Base-by-base conservation (phyloP, 2,113 vertebrate genomes). In the Marmota monax region DNA sequence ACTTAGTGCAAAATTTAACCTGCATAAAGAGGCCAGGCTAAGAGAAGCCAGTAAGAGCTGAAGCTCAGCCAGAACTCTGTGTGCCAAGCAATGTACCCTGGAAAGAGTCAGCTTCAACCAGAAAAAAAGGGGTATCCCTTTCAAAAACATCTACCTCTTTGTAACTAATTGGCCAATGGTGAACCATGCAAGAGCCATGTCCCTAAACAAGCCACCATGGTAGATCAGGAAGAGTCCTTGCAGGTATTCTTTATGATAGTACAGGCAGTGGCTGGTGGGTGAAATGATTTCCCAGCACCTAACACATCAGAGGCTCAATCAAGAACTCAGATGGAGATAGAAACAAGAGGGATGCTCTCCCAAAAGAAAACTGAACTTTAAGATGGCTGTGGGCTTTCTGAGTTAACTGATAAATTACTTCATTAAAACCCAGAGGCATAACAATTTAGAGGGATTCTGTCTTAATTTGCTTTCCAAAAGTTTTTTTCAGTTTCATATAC, bases 401-500 rank as follows among this genome's bases (percentile, higher is more conserved):
- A 7, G 22, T 76, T 80, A 84, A 79, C 11, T 58, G 25, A 56
- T 77, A n/a, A 18, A 16, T 53, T 14, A 67, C 37, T 2, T 79
- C 29, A 23, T 58, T 82, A 32, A 3, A 67, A 58, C 13, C 17
- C 11, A 85, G 51, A 96, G 93, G 29, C n/a, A 90, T 42, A 90
- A 25, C 22, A 13, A 78, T 22, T 61, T 56, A 61, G 9, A 65
- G 3, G 7, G 23, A 22, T 76, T 72, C 51, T 67, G 27, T 5
- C 65, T 86, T 82, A 77, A 70, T 69, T 67, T 87, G 7, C 78
- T 76, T 92, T 96, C 67, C 34, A 67, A 45, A 51, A 11, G 7
- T 45, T 63, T 42, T 34, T 94, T 88, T 79, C 70, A 84, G 7
- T 85, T 94, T 78, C 18, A 72, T 11, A 34, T 32, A n/a, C 37